These are phyloP conservation scores for Dexiosoma caninum DNA, from an alignment of 2,888 invertebrate genomes.

Conservation along the genomic window DNA sequence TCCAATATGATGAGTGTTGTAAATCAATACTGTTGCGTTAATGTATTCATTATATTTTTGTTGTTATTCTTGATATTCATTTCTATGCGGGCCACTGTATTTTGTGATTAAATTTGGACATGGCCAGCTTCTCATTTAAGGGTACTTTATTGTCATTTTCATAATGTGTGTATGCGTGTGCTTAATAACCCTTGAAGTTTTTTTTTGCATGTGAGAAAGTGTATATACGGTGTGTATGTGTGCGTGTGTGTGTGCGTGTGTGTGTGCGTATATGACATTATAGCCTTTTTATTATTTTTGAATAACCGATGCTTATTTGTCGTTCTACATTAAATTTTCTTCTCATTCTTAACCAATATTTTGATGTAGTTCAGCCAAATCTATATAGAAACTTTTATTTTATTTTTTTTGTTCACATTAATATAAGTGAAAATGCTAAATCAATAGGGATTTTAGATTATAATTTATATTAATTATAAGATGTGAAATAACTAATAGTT, in stretches of 20 bases:
- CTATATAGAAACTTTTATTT: too few relatives aligned
- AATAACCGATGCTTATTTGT: slow-evolving; percentile 43
- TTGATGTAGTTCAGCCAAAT: slow-evolving; percentile 47
- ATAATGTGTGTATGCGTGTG: background rate
- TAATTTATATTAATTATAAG: too few relatives aligned
- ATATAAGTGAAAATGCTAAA: too few relatives aligned
- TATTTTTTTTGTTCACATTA: too few relatives aligned
- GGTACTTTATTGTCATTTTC: slow-evolving; percentile 16
- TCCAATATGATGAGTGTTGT: slow-evolving; percentile 26
- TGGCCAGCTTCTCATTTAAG: slow-evolving; percentile 35
- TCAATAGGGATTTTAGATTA: background rate
- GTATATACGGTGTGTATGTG: background rate
- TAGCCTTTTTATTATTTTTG: background rate
- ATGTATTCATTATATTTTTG: background rate
- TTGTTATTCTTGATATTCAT: background rate
- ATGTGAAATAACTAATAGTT: too few relatives aligned
- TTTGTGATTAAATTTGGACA: slow-evolving; percentile 23
- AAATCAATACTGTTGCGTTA: slow-evolving; percentile 37
- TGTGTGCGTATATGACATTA: background rate
- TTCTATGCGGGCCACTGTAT: slow-evolving; percentile 15
- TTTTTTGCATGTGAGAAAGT: too few relatives aligned
- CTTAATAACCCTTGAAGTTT: background rate
- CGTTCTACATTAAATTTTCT: slow-evolving; percentile 55
- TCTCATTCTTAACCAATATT: slow-evolving; percentile 50
- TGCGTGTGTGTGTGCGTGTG: background rate